phyloP scores from a whole-genome alignment of 2,797 vertebrate species.

The Platalea minor region DNA sequence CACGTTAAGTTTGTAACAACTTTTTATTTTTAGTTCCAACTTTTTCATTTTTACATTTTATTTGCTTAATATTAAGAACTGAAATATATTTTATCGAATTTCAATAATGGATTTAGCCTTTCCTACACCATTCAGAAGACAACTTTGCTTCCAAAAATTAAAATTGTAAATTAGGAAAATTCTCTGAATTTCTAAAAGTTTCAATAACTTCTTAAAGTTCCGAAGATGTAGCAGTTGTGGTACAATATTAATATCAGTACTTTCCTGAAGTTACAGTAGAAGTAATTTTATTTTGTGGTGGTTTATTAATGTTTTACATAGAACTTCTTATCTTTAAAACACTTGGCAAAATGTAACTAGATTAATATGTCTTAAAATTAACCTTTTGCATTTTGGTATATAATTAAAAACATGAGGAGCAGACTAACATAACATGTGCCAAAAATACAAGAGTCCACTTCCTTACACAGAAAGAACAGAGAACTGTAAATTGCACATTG shows the following conservation, averaged over 20 bases:
- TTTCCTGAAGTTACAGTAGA: neutral
- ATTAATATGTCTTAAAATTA: neutral
- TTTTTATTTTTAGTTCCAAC: neutral
- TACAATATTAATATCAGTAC: neutral
- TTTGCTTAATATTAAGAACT: neutral
- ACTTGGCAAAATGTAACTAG: neutral
- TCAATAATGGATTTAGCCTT: neutral
- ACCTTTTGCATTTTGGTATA: neutral
- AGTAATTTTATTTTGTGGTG: neutral
- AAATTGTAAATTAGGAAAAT: neutral
- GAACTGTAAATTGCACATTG: neutral
- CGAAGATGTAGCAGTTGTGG: neutral
- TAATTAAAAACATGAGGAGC: neutral
- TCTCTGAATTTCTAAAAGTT: neutral
- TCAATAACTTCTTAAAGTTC: neutral
- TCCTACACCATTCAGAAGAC: neutral
- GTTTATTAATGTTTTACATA: neutral
- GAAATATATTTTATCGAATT: neutral
- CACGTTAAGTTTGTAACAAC: neutral
- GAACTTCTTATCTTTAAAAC: neutral
- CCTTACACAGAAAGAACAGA: neutral
- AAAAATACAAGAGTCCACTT: neutral
- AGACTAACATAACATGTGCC: neutral
- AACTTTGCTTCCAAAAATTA: neutral
- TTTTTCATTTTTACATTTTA: neutral